phyloP scores from a whole-genome alignment of 92 coral and sea anemone genomes.

The Ricordea florida region DNA sequence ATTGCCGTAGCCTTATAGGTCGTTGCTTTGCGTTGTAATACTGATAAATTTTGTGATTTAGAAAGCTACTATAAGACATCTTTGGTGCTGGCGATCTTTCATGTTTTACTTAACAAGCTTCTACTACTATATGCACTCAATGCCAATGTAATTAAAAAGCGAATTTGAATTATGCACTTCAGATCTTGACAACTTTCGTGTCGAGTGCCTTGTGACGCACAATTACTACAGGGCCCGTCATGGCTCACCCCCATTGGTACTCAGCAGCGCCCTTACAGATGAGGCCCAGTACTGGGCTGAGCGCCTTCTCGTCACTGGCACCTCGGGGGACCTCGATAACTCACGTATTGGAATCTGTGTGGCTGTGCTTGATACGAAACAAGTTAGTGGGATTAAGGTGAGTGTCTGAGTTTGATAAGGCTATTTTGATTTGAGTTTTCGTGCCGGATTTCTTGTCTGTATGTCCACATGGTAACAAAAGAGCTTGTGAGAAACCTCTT shows the following conservation, averaged over 20 bases:
- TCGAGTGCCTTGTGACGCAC: conserved; percentile 90
- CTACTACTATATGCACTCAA: too few species aligned
- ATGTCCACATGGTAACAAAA: too few species aligned
- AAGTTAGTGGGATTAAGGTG: conserved; percentile 83
- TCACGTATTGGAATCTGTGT: conserved; percentile 83
- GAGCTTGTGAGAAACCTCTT: too few species aligned
- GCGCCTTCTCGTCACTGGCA: conserved; percentile 88
- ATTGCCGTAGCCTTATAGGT: too few species aligned
- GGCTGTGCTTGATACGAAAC: conserved; percentile 63
- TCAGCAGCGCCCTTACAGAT: conserved; percentile 77
- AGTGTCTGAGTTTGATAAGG: not conserved
- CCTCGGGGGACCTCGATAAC: conserved; percentile 79
- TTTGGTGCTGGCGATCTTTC: too few species aligned
- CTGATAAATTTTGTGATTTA: too few species aligned
- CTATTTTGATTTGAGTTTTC: too few species aligned
- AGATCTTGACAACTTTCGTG: conserved; percentile 92
- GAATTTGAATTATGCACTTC: not conserved
- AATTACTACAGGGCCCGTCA: conserved; percentile 95
- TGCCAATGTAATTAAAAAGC: not conserved
- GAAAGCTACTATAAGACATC: too few species aligned
- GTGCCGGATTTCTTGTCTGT: too few species aligned
- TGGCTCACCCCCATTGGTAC: conserved; percentile 84
- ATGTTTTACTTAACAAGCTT: too few species aligned
- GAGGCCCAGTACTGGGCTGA: conserved; percentile 99
- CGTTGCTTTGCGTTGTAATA: too few species aligned